A percentile compares a stretch with the other conserved stretches of the same genome.
Conservation (phyloP, 1,140 invertebrate genomes). For the Chrysopa pallens region DNA sequence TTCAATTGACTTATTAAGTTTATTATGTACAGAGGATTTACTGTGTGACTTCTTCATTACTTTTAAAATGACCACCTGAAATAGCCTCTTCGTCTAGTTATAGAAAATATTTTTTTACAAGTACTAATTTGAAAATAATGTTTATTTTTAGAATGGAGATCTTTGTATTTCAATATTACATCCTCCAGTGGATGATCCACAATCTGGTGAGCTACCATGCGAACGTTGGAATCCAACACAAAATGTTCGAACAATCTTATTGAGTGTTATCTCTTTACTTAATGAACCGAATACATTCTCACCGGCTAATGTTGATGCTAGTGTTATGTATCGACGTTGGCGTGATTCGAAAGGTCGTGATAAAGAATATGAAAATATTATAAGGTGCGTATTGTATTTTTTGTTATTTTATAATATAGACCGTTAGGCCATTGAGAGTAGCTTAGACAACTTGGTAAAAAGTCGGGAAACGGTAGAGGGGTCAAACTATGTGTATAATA, state of each 20-base stretch:
- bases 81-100: too few relatives aligned
- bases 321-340: slow-evolving; percentile 98
- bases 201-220: slow-evolving; percentile 94
- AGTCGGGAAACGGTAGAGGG: too few relatives aligned
- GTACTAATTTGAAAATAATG: too few relatives aligned
- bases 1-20: too few relatives aligned
- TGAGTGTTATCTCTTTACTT: slow-evolving; percentile 95
- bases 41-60: too few relatives aligned
- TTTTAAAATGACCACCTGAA: too few relatives aligned
- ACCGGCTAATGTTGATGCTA: slow-evolving; percentile 98
- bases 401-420: too few relatives aligned
- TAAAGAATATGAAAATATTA: slow-evolving; percentile 99
- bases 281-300: slow-evolving; percentile 99
- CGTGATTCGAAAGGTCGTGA: slow-evolving; percentile 95
- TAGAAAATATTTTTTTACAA: too few relatives aligned
- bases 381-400: slow-evolving; percentile 74
- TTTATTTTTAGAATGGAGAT: slow-evolving; percentile 84
- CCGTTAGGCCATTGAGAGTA: too few relatives aligned
- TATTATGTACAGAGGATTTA: too few relatives aligned
- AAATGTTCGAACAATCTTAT: slow-evolving; percentile 92
- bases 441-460: too few relatives aligned
- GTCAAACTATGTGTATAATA: too few relatives aligned
- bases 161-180: slow-evolving; percentile 99
- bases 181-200: slow-evolving; percentile 96
- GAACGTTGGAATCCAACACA: slow-evolving; percentile 99